These are phyloP conservation scores for Arremon aurantiirostris DNA, from an alignment of 2,797 vertebrate genomes.

Conservation along the genomic window DNA sequence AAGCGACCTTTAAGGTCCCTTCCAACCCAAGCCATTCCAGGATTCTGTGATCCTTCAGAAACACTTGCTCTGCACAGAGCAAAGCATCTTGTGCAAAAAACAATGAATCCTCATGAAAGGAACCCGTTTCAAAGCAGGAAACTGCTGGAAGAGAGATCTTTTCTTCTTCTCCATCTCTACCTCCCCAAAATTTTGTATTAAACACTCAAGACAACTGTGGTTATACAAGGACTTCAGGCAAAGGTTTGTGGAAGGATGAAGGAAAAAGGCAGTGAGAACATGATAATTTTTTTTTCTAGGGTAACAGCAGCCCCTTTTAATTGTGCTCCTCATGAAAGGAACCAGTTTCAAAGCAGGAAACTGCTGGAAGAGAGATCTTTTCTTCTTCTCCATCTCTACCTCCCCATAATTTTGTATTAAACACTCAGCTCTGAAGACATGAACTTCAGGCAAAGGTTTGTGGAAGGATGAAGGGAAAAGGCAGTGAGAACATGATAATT, in stretches of 20 bases:
- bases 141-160: background rate
- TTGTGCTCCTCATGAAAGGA: background rate
- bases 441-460: background rate
- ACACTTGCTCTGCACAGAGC: rapidly evolving
- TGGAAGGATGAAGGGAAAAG: background rate
- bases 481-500: background rate
- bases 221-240: background rate
- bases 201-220: background rate
- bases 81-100: background rate
- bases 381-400: background rate
- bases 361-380: background rate
- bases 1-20: background rate
- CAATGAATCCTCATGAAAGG: background rate
- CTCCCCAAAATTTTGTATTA: background rate
- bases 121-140: background rate
- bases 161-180: background rate
- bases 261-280: constrained; percentile 8
- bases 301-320: too few species aligned
- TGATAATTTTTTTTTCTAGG: background rate
- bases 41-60: background rate
- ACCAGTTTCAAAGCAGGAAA: background rate
- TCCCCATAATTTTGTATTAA: background rate
- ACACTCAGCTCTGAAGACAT: background rate
- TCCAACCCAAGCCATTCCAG: background rate
- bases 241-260: background rate